A percentile compares a stretch with the other conserved stretches of the same genome.
These are phyloP conservation scores for Cuculus canorus DNA, from an alignment of 2,797 vertebrate species.

Conservation along the genomic window DNA sequence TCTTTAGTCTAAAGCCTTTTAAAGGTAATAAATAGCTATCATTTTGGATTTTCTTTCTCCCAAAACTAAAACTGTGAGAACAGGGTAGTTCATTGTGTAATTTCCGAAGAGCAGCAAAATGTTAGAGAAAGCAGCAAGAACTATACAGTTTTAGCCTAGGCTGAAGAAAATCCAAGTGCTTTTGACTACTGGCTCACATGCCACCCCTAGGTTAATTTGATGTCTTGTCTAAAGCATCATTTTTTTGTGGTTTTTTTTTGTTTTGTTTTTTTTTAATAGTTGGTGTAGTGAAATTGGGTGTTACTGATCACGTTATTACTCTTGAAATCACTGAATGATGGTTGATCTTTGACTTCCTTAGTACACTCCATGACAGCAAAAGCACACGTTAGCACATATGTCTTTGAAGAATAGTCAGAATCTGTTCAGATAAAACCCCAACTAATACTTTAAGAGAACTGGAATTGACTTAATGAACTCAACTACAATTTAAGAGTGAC, in stretches of 20 bases:
- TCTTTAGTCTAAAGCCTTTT: conserved; percentile 36
- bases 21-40: conserved; percentile 24
- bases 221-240: background rate
- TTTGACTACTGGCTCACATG: background rate
- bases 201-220: background rate
- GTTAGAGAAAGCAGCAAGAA: conserved; percentile 60
- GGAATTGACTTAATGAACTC: background rate
- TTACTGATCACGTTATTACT: background rate
- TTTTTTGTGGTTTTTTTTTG: too few species aligned
- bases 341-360: background rate
- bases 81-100: background rate
- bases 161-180: conserved; percentile 24
- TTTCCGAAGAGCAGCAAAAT: conserved; percentile 54
- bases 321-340: background rate
- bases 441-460: background rate
- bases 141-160: conserved; percentile 9
- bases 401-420: background rate
- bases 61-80: conserved; percentile 20
- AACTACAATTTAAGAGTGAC: background rate
- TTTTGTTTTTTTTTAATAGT: background rate
- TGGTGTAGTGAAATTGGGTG: background rate
- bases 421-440: background rate
- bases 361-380: background rate
- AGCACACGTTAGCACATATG: background rate
- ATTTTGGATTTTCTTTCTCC: conserved; percentile 14